Conservation (phyloP, 2,113 vertebrate species). For the Calonectris borealis region DNA sequence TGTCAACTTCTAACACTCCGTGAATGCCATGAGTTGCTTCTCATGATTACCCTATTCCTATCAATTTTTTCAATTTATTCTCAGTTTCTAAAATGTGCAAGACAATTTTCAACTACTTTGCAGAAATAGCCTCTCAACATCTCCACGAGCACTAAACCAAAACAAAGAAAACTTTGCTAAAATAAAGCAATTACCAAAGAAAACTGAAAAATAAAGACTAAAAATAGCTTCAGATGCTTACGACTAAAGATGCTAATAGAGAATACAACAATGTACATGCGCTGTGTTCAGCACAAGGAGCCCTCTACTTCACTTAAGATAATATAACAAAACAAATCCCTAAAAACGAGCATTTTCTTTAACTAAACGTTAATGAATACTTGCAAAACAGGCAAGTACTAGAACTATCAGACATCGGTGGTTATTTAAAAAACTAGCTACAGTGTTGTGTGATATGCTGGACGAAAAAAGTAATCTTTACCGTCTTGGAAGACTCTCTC, state of each 20-base stretch:
- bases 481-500: slow-evolving; percentile 98
- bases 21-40: not conserved
- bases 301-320: too few species aligned
- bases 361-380: not conserved
- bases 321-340: not conserved
- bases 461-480: slow-evolving; percentile 39
- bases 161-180: not conserved
- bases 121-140: not conserved
- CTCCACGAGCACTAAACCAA: not conserved
- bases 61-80: not conserved
- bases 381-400: not conserved
- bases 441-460: not conserved
- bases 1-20: not conserved
- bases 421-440: not conserved
- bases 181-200: not conserved
- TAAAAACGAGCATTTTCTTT: rapidly evolving
- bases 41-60: not conserved
- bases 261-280: rapidly evolving
- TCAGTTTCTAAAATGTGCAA: rapidly evolving
- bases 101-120: not conserved
- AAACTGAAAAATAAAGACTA: not conserved
- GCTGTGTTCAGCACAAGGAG: not conserved
- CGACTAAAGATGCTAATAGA: not conserved
- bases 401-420: rapidly evolving
- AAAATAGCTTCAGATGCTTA: not conserved